Conservation (phyloP, 2,888 invertebrate genomes). For the Latheticus oryzae region DNA sequence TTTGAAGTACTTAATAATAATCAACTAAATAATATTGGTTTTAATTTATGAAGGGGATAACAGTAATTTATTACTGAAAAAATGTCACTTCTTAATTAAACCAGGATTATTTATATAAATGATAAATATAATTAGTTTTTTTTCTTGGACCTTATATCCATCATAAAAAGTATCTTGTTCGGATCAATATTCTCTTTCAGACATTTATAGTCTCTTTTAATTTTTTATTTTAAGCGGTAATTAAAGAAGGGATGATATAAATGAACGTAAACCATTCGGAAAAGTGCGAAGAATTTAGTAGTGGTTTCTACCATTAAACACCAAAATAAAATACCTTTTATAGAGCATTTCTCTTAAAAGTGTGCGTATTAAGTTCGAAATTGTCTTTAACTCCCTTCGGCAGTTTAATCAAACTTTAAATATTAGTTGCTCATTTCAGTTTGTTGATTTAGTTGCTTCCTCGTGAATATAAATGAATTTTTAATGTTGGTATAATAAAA, state of each 20-base stretch:
- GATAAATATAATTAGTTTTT: conserved; percentile 14
- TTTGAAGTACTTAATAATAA: too few relatives aligned
- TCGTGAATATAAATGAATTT: conserved; percentile 24
- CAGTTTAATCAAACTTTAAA: conserved; percentile 35
- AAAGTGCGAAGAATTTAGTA: conserved; percentile 20
- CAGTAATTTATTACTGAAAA: background rate
- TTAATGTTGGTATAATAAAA: too few relatives aligned
- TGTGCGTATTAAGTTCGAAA: conserved; percentile 24
- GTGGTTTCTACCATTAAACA: conserved; percentile 11
- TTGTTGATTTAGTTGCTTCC: conserved; percentile 18
- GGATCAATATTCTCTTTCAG: too few relatives aligned
- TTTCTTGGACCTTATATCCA: too few relatives aligned
- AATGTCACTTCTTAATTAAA: conserved; percentile 13
- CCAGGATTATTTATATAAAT: conserved; percentile 10
- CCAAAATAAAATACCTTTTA: conserved; percentile 22
- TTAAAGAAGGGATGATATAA: background rate
- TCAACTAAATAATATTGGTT: background rate
- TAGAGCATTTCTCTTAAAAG: conserved; percentile 28
- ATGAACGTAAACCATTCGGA: background rate
- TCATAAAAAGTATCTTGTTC: too few relatives aligned
- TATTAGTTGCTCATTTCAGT: conserved; percentile 34
- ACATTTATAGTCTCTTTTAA: too few relatives aligned
- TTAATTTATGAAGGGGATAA: background rate
- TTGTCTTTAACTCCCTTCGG: conserved; percentile 18
- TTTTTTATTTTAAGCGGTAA: too few relatives aligned